phyloP scores from a whole-genome alignment of 2,113 vertebrate genomes.

The Talpa occidentalis region DNA sequence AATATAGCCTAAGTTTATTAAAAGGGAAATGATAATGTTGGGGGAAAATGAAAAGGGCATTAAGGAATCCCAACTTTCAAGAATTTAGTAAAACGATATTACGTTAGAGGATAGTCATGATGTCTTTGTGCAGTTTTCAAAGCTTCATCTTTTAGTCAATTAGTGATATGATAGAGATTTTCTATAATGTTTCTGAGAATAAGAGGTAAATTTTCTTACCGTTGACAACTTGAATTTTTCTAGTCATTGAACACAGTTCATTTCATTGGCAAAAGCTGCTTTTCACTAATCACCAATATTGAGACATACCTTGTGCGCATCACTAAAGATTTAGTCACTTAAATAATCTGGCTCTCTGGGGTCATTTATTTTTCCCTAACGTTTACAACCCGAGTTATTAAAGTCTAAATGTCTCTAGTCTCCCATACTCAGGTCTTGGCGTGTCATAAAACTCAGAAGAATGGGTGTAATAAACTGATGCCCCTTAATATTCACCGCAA shows the following conservation, averaged over 20 bases:
- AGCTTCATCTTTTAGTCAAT: neutral
- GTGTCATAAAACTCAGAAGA: neutral
- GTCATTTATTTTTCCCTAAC: neutral
- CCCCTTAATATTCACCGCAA: neutral
- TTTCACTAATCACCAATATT: neutral
- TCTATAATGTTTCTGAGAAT: neutral
- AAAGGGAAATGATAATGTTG: neutral
- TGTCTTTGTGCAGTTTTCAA: neutral
- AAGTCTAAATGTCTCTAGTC: neutral
- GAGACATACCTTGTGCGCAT: neutral
- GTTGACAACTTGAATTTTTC: neutral
- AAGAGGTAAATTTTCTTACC: neutral
- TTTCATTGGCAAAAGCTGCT: neutral
- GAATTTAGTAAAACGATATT: neutral
- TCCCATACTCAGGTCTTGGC: neutral
- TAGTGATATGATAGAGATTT: neutral
- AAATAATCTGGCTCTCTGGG: neutral
- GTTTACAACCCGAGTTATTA: neutral
- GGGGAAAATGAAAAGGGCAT: neutral
- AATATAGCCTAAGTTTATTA: neutral
- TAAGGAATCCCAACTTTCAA: neutral
- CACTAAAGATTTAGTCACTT: neutral
- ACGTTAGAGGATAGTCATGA: neutral
- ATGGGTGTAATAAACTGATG: neutral
- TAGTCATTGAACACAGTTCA: neutral